Evolutionary conservation across 2,113 vertebrate species (phyloP).

Genomic region (Macquaria ambigua): DNA sequence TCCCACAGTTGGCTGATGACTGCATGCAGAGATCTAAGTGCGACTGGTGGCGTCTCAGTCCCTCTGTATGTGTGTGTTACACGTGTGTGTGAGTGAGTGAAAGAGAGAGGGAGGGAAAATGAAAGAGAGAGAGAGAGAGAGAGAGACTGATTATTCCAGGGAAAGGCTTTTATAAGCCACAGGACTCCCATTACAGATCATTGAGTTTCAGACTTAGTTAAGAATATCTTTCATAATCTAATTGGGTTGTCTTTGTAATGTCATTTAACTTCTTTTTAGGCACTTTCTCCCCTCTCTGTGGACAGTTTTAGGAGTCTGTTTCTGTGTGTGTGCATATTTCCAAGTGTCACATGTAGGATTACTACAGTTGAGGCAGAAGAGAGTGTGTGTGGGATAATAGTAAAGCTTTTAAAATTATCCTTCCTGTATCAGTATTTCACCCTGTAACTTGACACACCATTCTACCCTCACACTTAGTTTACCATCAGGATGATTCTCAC

Average conservation of each 20-base stretch:
- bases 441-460: slow-evolving; percentile 48
- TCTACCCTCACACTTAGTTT: slow-evolving; percentile 14
- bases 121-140: slow-evolving; percentile 19
- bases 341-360: slow-evolving; percentile 26
- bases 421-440: slow-evolving; percentile 28
- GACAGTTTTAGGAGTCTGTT: slow-evolving; percentile 32
- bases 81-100: background rate
- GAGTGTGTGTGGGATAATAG: slow-evolving; percentile 18
- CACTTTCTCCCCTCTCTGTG: slow-evolving; percentile 53
- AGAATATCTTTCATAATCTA: slow-evolving; percentile 77
- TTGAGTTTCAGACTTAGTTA: slow-evolving; percentile 67
- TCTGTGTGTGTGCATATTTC: slow-evolving; percentile 14
- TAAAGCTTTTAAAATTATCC: slow-evolving; percentile 44
- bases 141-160: slow-evolving; percentile 50
- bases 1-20: slow-evolving; percentile 52
- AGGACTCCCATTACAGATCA: slow-evolving; percentile 72
- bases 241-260: slow-evolving; percentile 69
- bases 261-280: slow-evolving; percentile 64
- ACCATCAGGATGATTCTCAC: slow-evolving; percentile 9
- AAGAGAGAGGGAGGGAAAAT: background rate
- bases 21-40: slow-evolving; percentile 46
- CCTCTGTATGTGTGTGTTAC: slow-evolving; percentile 18
- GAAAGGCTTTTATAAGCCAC: slow-evolving; percentile 77
- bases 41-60: slow-evolving; percentile 16
- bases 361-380: background rate